Base-by-base conservation (phyloP, 1,140 invertebrate genomes). In the Berghia stephanieae region DNA sequence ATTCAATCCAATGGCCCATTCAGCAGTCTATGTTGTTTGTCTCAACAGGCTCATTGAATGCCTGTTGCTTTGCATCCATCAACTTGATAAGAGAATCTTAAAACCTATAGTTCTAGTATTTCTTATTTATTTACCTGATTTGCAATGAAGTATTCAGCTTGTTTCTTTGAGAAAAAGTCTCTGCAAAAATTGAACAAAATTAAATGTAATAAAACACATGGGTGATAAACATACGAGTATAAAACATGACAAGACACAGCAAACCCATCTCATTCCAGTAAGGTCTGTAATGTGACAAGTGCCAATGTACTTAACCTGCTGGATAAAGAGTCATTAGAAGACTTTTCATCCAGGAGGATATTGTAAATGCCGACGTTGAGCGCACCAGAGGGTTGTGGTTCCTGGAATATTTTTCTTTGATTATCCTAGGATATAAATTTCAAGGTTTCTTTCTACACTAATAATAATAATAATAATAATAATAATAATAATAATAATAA, bases 131-230 rank as follows among this genome's bases (percentile, higher is more conserved):
- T n/a, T n/a, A n/a, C n/a, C 82, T 88, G 87, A 78, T 95, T 94
- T 5, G 94, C 93, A 78, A 96, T 94, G 84, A 96, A 95, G 46
- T 95, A 90, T 88, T 96, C 95, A 0, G 95, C 95, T 90, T 96
- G 95, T 83, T 94, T 93, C 77, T 93, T 92, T 1, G 95, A 95
- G 63, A 85, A 85, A 38, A 81, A 85, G 69, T 79, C 83, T 71
- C 79, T 69, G 49, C 13, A 46, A 40, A 72, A 18, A 16, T 60
- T 60, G 24, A 60, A 8, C 8, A 60, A 60, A 60, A 60, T 60
- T n/a, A 60, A 60, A 60, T 10, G 8, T 27, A 60, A 60, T n/a
- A 8, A n/a, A 60, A 27, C 16, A 10, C 10, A 60, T 10, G 24
- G 57, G 10, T 10, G 31, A 10, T 27, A 60, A 60, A 60, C 31